Percentiles rank a stretch among this genome's conserved stretches.
Conservation (phyloP, 2,797 vertebrate genomes). For the Galaxias olidus region DNA sequence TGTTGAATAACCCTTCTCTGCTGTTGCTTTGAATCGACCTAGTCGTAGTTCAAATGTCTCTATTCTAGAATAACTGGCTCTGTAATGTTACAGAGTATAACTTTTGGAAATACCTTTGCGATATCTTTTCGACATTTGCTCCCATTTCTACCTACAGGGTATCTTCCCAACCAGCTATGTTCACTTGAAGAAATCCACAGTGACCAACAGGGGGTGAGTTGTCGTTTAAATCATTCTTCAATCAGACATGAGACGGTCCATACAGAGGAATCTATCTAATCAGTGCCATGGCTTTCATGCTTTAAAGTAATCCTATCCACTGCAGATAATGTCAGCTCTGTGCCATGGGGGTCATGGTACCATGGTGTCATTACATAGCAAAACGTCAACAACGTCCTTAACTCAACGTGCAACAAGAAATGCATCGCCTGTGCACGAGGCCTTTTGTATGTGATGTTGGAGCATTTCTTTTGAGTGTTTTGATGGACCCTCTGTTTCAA, state of each 20-base stretch:
- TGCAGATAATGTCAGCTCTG: not conserved
- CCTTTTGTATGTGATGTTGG: slow-evolving; percentile 18
- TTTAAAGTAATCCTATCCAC: not conserved
- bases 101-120: slow-evolving; percentile 24
- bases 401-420: not conserved
- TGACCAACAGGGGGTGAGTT: slow-evolving; percentile 96
- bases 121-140: slow-evolving; percentile 32
- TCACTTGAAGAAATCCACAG: slow-evolving; percentile 96
- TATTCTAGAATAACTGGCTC: too few species aligned
- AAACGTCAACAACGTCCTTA: not conserved
- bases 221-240: slow-evolving; percentile 22
- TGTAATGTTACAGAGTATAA: not conserved
- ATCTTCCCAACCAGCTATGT: slow-evolving; percentile 97
- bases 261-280: not conserved
- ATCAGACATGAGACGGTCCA: not conserved
- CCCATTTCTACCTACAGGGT: slow-evolving; percentile 80
- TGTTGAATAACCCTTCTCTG: too few species aligned
- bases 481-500: not conserved
- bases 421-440: not conserved
- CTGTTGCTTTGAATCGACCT: too few species aligned
- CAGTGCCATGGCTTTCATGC: not conserved
- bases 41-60: too few species aligned
- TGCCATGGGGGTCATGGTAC: not conserved
- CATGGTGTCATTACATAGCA: not conserved
- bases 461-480: not conserved